These are phyloP conservation scores for Neotoxoptera formosana DNA, from an alignment of 1,140 invertebrate species.

Conservation along the genomic window DNA sequence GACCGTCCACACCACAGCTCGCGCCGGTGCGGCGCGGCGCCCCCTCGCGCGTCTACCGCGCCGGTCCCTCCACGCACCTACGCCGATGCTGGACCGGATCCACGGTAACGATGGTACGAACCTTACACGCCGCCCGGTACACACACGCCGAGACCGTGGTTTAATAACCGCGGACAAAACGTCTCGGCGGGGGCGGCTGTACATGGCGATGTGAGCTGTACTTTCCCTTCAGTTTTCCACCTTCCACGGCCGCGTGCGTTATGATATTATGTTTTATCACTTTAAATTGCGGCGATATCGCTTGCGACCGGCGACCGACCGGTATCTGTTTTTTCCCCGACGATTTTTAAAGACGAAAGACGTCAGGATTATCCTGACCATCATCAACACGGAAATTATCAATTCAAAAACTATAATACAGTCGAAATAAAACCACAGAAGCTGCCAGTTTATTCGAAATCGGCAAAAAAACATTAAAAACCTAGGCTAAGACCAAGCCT, in stretches of 20 bases:
- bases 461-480: not conserved
- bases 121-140: not conserved
- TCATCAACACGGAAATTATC: not conserved
- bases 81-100: conserved; percentile 31
- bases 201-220: not conserved
- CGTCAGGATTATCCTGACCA: too few species aligned
- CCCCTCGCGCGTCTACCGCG: not conserved
- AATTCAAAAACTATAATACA: not conserved
- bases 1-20: not conserved
- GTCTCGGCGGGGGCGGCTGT: not conserved
- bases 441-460: not conserved
- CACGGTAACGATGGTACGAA: conserved; percentile 25
- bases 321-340: not conserved
- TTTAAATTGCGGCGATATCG: not conserved
- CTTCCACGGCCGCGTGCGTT: too few species aligned
- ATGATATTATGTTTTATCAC: not conserved
- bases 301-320: not conserved
- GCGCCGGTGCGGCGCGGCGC: not conserved
- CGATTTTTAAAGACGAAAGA: not conserved
- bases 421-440: not conserved
- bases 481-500: not conserved
- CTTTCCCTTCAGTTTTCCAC: too few species aligned
- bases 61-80: not conserved
- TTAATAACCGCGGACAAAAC: not conserved
- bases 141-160: not conserved